Percentiles rank a stretch among this genome's conserved stretches.
Conservation (phyloP, 2,888 invertebrate species). For the Acleris literana region DNA sequence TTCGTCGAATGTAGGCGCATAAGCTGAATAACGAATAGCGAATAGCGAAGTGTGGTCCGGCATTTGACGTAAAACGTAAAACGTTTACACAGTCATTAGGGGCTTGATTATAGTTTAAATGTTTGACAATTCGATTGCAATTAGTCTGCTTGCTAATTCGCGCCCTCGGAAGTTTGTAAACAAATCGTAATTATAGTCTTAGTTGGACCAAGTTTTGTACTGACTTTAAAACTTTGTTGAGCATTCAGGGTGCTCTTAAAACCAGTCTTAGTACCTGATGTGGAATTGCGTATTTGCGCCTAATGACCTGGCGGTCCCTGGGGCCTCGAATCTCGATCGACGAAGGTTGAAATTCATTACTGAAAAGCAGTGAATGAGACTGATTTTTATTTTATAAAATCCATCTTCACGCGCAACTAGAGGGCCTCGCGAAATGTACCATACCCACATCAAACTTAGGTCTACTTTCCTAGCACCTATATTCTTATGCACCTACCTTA, state of each 20-base stretch:
- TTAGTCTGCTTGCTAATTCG: slow-evolving; percentile 32
- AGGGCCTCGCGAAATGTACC: too few species aligned
- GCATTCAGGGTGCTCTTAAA: slow-evolving; percentile 12
- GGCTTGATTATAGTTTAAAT: slow-evolving; percentile 5
- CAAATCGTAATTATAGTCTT: slow-evolving; percentile 24
- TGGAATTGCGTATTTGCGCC: neutral
- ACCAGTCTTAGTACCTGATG: neutral
- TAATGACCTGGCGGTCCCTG: too few species aligned
- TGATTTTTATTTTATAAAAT: too few species aligned
- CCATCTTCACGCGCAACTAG: too few species aligned
- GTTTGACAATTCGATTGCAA: slow-evolving; percentile 25
- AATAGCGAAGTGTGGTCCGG: too few species aligned
- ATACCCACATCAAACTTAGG: too few species aligned
- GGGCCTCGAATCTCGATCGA: neutral
- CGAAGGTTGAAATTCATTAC: neutral
- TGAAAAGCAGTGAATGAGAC: too few species aligned
- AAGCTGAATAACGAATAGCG: too few species aligned
- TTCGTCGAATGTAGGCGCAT: too few species aligned
- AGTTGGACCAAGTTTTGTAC: slow-evolving; percentile 19
- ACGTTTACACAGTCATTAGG: slow-evolving; percentile 10
- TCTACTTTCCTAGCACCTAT: too few species aligned
- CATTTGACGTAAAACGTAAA: too few species aligned
- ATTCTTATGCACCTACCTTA: too few species aligned
- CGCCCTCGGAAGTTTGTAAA: slow-evolving; percentile 32
- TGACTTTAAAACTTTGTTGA: slow-evolving; percentile 15